Conservation (phyloP, 1,140 invertebrate species). For the Drosophila eugracilis region DNA sequence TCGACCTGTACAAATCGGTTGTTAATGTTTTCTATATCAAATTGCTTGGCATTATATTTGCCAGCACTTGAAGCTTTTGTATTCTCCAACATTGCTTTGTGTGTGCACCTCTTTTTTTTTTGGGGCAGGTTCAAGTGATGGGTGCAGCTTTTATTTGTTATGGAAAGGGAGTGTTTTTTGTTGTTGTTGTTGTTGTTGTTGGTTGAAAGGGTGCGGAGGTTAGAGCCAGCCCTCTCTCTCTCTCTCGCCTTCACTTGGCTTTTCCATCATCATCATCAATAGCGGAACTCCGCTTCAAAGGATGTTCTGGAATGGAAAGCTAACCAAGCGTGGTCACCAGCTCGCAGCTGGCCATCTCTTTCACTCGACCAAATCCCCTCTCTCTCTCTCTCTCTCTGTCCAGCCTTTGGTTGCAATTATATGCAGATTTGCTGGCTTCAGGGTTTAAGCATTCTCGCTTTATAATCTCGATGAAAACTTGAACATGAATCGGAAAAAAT, state of each 20-base stretch:
- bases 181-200: no score
- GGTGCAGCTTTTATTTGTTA: conserved; percentile 15
- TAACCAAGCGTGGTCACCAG: conserved; percentile 19
- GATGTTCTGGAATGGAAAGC: conserved; percentile 11
- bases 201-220: conserved; percentile 3
- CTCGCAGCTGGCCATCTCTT: not conserved
- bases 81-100: not conserved
- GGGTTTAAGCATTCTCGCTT: conserved; percentile 3
- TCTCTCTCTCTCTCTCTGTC: not conserved
- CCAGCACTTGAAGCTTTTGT: not conserved
- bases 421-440: conserved; percentile 16
- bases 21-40: not conserved
- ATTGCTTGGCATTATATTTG: not conserved
- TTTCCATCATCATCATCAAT: conserved; percentile 14
- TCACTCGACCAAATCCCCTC: not conserved
- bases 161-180: conserved; percentile 13
- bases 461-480: not conserved
- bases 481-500: not conserved
- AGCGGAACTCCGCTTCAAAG: conserved; percentile 33
- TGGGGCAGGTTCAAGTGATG: conserved; percentile 20
- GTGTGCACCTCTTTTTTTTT: conserved; percentile 10
- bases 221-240: not conserved
- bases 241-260: not conserved
- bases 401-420: conserved; percentile 4
- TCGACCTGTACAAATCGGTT: conserved; percentile 3